Evolutionary conservation across 2,888 invertebrate genomes (phyloP).

Genomic region (Drosophila suboccidentalis): DNA sequence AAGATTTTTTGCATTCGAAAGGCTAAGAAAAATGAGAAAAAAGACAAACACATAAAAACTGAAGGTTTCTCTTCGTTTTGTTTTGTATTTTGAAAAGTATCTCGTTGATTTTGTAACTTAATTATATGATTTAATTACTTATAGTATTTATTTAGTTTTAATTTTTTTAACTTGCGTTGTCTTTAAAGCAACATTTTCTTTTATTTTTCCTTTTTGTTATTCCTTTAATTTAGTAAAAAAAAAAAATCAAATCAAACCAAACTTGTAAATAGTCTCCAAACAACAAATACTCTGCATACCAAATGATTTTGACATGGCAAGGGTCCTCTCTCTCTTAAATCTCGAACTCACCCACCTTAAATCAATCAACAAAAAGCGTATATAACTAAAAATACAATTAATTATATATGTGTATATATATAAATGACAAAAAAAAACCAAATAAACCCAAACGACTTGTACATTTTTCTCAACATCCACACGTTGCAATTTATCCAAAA

Average conservation of each 20-base stretch:
- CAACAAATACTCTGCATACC: constrained; percentile 76
- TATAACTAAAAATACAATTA: constrained; percentile 26
- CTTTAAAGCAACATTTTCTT: constrained; percentile 50
- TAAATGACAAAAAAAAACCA: constrained; percentile 46
- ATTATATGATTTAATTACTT: constrained; percentile 29
- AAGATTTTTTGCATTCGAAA: constrained; percentile 57
- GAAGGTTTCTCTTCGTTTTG: constrained; percentile 36
- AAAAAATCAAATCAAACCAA: constrained; percentile 66
- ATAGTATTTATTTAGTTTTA: constrained; percentile 19
- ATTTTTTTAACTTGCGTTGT: constrained; percentile 31
- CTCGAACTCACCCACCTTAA: constrained; percentile 59
- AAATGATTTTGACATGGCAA: constrained; percentile 81
- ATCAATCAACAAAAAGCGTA: constrained; percentile 39
- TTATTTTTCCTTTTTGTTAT: constrained; percentile 13
- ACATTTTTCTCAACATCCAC: constrained; percentile 68
- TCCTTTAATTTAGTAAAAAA: constrained; percentile 33
- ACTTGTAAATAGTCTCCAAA: constrained; percentile 82
- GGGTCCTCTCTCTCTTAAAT: constrained; percentile 79
- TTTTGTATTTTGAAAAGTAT: constrained; percentile 50
- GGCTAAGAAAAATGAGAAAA: constrained; percentile 52
- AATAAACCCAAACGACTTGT: constrained; percentile 53
- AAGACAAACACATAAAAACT: constrained; percentile 50
- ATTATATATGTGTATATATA: constrained; percentile 60
- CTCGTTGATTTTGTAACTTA: constrained; percentile 47
- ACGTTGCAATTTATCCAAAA: constrained; percentile 69